Conservation (phyloP, 2,797 vertebrate species). For the Gadopsis bispinosus region DNA sequence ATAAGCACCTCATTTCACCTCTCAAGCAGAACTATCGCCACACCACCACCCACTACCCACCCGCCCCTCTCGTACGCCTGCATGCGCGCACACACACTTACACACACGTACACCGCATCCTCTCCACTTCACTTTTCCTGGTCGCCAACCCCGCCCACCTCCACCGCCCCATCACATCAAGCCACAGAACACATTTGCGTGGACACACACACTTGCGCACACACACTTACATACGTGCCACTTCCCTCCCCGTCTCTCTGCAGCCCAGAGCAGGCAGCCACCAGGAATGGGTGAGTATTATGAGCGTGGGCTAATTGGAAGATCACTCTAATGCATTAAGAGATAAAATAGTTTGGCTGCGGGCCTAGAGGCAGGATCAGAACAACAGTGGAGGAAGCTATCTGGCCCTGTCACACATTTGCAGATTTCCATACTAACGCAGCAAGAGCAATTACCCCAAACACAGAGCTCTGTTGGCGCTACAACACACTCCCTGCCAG, state of each 20-base stretch:
- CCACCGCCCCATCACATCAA: conserved; percentile 65
- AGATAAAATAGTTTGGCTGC: conserved; percentile 99
- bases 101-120: conserved; percentile 66
- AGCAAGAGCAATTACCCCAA: conserved; percentile 94
- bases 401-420: conserved; percentile 99
- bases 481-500: conserved; percentile 92
- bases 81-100: conserved; percentile 67
- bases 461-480: conserved; percentile 96
- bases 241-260: conserved; percentile 59
- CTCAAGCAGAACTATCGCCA: conserved; percentile 99
- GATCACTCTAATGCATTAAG: conserved; percentile 99
- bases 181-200: conserved; percentile 53
- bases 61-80: conserved; percentile 55
- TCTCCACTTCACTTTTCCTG: conserved; percentile 76
- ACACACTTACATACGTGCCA: conserved; percentile 44
- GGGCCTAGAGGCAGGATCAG: conserved; percentile 99
- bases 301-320: conserved; percentile 99
- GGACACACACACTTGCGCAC: conserved; percentile 61
- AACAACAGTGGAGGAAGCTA: conserved; percentile 97
- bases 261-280: conserved; percentile 87
- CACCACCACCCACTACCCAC: conserved; percentile 79
- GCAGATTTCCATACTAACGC: conserved; percentile 99
- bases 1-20: conserved; percentile 99
- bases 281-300: conserved; percentile 98
- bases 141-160: conserved; percentile 62